phyloP scores from a whole-genome alignment of 30 jellyfish, hydroid and myxozoan species.

The Hydra vulgaris region DNA sequence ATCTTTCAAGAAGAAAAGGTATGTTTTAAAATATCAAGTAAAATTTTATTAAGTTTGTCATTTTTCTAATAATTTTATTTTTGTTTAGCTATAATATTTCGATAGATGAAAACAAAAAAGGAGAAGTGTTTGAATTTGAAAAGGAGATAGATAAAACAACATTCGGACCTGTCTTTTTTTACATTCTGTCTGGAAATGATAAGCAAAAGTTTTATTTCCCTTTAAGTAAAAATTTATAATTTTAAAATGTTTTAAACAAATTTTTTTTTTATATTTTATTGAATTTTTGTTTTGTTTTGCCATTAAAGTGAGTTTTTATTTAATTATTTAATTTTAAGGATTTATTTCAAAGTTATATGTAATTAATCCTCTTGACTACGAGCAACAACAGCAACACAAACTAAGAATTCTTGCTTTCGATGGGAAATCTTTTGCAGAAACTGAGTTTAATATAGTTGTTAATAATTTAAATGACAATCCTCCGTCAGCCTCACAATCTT shows the following conservation, averaged over 20 bases:
- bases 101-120: neutral
- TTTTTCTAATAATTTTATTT: neutral
- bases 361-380: slow-evolving; percentile 53
- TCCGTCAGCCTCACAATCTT: slow-evolving; percentile 86
- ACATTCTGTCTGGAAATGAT: slow-evolving; percentile 32
- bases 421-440: slow-evolving; percentile 41
- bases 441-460: slow-evolving; percentile 30
- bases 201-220: slow-evolving; percentile 16
- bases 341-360: slow-evolving; percentile 13
- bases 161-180: slow-evolving; percentile 18
- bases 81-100: neutral
- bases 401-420: slow-evolving; percentile 49
- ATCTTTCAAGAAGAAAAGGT: slow-evolving; percentile 21
- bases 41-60: neutral
- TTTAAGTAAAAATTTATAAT: slow-evolving; percentile 3
- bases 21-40: neutral
- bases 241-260: neutral
- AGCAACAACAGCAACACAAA: slow-evolving; percentile 25
- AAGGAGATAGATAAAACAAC: slow-evolving; percentile 15
- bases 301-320: neutral
- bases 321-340: slow-evolving; percentile 8
- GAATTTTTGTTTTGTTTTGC: neutral
- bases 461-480: slow-evolving; percentile 55
- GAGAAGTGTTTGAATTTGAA: neutral
- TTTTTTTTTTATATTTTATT: neutral